phyloP scores from a whole-genome alignment of 2,113 vertebrate genomes.

The Podocnemis expansa region DNA sequence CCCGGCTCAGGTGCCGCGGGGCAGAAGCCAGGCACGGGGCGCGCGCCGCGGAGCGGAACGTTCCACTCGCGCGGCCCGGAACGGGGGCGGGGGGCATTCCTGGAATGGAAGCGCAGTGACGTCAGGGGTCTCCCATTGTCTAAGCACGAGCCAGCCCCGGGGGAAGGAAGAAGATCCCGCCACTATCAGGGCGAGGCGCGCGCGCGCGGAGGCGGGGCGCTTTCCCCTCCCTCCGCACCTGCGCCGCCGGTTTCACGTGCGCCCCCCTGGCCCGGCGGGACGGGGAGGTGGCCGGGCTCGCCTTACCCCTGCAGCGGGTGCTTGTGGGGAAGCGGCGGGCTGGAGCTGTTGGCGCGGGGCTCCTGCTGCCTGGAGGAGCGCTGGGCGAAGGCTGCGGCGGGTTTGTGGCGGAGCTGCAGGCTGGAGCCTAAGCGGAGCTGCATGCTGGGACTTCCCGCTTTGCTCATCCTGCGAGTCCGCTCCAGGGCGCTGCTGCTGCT shows the following conservation, averaged over 20 bases:
- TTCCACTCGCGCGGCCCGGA: neutral
- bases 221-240: no score
- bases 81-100: neutral
- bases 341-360: slow-evolving; percentile 59
- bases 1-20: no score
- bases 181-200: no score
- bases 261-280: neutral
- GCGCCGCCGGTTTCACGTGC: no score
- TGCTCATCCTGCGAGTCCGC: slow-evolving; percentile 88
- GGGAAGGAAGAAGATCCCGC: neutral
- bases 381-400: slow-evolving; percentile 70
- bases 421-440: slow-evolving; percentile 70
- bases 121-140: neutral
- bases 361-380: slow-evolving; percentile 36
- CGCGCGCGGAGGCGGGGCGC: no score
- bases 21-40: no score
- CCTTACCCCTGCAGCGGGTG: slow-evolving; percentile 79
- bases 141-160: no score
- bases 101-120: neutral
- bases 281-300: neutral
- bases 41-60: no score
- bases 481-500: slow-evolving; percentile 76
- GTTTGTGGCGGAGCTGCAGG: slow-evolving; percentile 67
- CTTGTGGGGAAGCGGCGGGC: slow-evolving; percentile 75
- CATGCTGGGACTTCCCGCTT: slow-evolving; percentile 57